phyloP scores from a whole-genome alignment of 2,113 vertebrate genomes.

The Oreochromis aureus region DNA sequence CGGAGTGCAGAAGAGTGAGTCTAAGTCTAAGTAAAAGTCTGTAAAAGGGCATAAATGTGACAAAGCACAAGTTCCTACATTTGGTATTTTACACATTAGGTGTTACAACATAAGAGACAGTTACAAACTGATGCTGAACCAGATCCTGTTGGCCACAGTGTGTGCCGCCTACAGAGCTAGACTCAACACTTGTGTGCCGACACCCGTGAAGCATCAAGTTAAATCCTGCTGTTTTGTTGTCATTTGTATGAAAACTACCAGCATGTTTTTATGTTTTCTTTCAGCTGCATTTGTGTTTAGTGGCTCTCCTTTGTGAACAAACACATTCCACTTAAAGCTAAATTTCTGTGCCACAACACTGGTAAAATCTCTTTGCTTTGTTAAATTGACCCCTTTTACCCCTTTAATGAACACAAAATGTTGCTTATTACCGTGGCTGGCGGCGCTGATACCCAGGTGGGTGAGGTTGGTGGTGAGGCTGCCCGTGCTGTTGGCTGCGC shows the following conservation, averaged over 20 bases:
- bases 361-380: background rate
- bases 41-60: background rate
- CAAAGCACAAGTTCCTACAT: background rate
- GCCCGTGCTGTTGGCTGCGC: conserved; percentile 83
- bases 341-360: background rate
- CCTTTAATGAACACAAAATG: background rate
- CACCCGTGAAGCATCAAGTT: background rate
- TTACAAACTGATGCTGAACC: background rate
- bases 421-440: conserved; percentile 76
- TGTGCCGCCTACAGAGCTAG: background rate
- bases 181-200: background rate
- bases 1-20: background rate
- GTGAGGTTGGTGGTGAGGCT: conserved; percentile 90
- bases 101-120: background rate
- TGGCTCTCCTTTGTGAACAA: background rate
- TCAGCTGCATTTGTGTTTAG: background rate
- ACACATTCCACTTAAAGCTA: background rate
- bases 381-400: background rate
- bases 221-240: background rate
- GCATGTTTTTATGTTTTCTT: background rate
- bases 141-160: background rate
- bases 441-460: conserved; percentile 85
- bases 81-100: background rate
- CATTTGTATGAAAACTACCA: background rate
- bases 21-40: background rate